Evolutionary conservation across 2,888 invertebrate genomes (phyloP), one percentile per base, ranked within the genome.

Genomic region (Sussaba pulchella): DNA sequence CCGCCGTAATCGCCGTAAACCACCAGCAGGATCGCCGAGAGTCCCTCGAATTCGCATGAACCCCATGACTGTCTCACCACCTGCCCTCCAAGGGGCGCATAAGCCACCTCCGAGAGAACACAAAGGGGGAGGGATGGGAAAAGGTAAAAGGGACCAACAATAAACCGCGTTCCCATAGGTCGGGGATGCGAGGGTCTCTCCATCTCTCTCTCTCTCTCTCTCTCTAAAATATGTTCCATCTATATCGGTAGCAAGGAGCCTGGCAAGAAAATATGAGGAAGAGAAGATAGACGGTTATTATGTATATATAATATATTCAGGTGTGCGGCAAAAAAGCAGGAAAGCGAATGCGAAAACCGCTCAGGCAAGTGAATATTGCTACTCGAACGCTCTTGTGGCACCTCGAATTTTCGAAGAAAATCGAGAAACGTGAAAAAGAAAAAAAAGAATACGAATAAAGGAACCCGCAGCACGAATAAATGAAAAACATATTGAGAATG

Each of bases 31-130:
- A 14, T 59, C 19, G 14, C 24, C 12, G 4, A 59, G 64, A 12
- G 50, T 63, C 36, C 41, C 43, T 54, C 50, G 50, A 52, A 80
- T 76, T 80, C 71, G 71, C 80, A 76, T 67, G 75, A 70, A 52
- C 39, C 17, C 52, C 66, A 39, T 19, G 2, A 5, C 31, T 21
- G 66, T 52, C 50, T 67, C 75, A 54, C 67, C 80, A 80, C 80
- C 80, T 80, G 80, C 80, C 66, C 50, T 75, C 50, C 43, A 75
- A 70, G 75, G 80, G 75, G 75, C 71, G 80, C 71, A 72, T 76
- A 74, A 79, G 31, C 71, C 75, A 26, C 43, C 64, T 61, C 31
- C 45, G 70, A n/a, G 52, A 31, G 21, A 26, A 59, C n/a, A 61
- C 52, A 45, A 31, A 10, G 12, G 47, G 41, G 45, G 67, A 61